Evolutionary conservation across 2,888 invertebrate species (phyloP).

Genomic region (Apodemia duryi): DNA sequence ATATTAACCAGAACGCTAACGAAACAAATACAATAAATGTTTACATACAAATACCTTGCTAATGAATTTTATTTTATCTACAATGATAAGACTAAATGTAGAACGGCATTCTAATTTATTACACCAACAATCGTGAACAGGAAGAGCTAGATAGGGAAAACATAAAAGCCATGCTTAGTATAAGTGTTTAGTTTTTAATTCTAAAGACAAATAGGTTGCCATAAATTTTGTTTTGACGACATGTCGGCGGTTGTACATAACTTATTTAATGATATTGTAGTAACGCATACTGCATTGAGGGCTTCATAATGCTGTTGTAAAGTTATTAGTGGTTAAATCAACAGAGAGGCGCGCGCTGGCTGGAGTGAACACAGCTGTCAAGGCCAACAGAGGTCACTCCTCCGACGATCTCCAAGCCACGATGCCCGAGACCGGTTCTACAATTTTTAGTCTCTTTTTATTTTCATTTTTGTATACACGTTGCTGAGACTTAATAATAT

Average conservation of each 20-base stretch:
- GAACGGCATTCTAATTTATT: conserved; percentile 31
- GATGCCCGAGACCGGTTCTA: conserved; percentile 74
- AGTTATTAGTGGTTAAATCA: conserved; percentile 74
- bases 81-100: conserved; percentile 32
- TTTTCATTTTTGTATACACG: conserved; percentile 79
- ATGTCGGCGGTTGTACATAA: conserved; percentile 27
- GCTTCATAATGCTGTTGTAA: conserved; percentile 70
- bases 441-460: conserved; percentile 77
- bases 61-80: conserved; percentile 26
- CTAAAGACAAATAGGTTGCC: conserved; percentile 49
- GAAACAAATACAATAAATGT: neutral
- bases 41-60: neutral
- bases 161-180: conserved; percentile 29
- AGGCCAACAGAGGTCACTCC: conserved; percentile 78
- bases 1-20: neutral
- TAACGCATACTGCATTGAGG: conserved; percentile 61
- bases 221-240: conserved; percentile 63
- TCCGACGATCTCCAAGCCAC: conserved; percentile 73
- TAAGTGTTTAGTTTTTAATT: conserved; percentile 18
- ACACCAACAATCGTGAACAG: conserved; percentile 28
- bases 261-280: conserved; percentile 38
- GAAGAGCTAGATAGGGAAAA: conserved; percentile 31
- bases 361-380: conserved; percentile 74
- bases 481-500: conserved; percentile 77
- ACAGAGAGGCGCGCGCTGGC: conserved; percentile 56